phyloP scores from a whole-genome alignment of 53 echinoderm and acorn worm genomes.

The Pentamera pediparva region DNA sequence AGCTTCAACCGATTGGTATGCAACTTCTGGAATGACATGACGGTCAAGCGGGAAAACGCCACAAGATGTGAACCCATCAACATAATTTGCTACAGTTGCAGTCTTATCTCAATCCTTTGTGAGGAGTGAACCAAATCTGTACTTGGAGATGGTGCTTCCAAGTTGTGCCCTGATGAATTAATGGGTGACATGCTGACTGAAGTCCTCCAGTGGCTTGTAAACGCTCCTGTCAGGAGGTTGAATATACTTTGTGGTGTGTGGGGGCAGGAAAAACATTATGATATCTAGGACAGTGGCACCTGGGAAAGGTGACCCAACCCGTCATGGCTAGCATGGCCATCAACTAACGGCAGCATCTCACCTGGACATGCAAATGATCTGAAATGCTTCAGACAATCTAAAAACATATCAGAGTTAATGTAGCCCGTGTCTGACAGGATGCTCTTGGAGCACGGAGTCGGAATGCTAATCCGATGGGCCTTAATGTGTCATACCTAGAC shows the following conservation, averaged over 20 bases:
- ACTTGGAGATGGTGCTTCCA: constrained; percentile 34
- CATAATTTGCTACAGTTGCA: constrained; percentile 26
- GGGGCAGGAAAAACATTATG: constrained; percentile 30
- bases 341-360: constrained; percentile 37
- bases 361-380: neutral
- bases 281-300: constrained; percentile 21
- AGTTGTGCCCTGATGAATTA: constrained; percentile 12
- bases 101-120: constrained; percentile 9
- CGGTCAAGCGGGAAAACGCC: too few relatives aligned
- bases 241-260: constrained; percentile 39
- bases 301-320: constrained; percentile 7
- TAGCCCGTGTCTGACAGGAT: constrained; percentile 29
- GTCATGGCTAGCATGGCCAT: constrained; percentile 34
- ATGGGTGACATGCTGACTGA: constrained; percentile 20
- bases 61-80: constrained; percentile 1
- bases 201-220: constrained; percentile 25
- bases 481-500: too few relatives aligned
- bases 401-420: constrained; percentile 39
- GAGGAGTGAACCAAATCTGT: constrained; percentile 26
- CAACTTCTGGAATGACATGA: too few relatives aligned
- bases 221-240: constrained; percentile 39
- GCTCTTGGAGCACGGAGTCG: too few relatives aligned
- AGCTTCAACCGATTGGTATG: neutral
- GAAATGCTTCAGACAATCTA: constrained; percentile 31
- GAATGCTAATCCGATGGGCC: too few relatives aligned